Evolutionary conservation across 1,140 invertebrate genomes (phyloP).

Genomic region (Muscidifurax raptorellus): DNA sequence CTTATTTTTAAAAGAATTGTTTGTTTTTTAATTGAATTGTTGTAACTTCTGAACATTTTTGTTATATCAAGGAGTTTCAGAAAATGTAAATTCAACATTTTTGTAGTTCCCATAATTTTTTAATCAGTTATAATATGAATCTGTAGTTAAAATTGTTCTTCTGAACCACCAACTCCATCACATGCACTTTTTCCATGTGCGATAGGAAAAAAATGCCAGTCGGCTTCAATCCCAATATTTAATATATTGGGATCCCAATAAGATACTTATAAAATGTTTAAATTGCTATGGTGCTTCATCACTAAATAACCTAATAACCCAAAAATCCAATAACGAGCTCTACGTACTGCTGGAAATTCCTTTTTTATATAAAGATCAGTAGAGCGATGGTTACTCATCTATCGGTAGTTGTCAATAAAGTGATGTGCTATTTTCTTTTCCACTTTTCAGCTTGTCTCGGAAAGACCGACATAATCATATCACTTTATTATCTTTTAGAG

Average conservation of each 20-base stretch:
- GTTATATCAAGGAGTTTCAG: not conserved
- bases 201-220: slow-evolving; percentile 1
- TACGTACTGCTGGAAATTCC: not conserved
- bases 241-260: not conserved
- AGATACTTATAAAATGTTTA: not conserved
- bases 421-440: too few relatives aligned
- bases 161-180: slow-evolving; percentile 2
- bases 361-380: slow-evolving; percentile 8
- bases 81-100: not conserved
- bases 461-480: too few relatives aligned
- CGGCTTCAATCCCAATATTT: not conserved
- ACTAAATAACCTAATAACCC: too few relatives aligned
- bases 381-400: too few relatives aligned
- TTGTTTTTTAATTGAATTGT: not conserved
- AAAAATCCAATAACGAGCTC: not conserved
- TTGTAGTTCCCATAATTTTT: not conserved
- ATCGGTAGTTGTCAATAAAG: too few relatives aligned
- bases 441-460: too few relatives aligned
- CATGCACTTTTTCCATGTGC: slow-evolving; percentile 8
- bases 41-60: not conserved
- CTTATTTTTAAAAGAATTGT: too few relatives aligned
- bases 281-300: slow-evolving; percentile 14
- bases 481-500: too few relatives aligned
- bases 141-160: not conserved
- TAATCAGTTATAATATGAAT: not conserved